Base-by-base conservation (phyloP, 1,140 invertebrate genomes). In the Oreohelix idahoensis region DNA sequence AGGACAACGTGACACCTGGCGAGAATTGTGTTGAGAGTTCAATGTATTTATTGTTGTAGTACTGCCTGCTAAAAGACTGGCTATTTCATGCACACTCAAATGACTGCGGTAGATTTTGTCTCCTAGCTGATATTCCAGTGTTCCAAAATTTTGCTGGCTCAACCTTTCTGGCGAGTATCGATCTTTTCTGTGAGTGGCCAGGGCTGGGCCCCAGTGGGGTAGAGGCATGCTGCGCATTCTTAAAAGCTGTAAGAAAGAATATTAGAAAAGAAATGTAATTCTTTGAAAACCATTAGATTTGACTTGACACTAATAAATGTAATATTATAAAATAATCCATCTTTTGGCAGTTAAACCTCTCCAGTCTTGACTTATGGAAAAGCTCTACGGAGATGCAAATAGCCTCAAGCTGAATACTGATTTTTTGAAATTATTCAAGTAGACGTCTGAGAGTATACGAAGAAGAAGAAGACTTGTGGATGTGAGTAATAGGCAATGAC, bases 141-240 rank as follows among this genome's bases (percentile, higher is more conserved):
- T 79, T 29, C 39, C 70, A 73, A 83, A 42, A 81, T 81, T 42
- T 79, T 84, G 23, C 66, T 83, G 8, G 51, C 32, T 53, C 84
- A 83, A n/a, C 69, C 75, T n/a, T 83, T 75, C 87, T 80, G 81
- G 13, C 63, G 74, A 78, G 63, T 82, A 84, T 49, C 79, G 51
- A 29, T 86, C 84, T 49, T 77, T 82, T 51, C 84, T 81, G 32
- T 88, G 73, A n/a, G 39, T 81, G 20, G 82, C 80, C 51, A 83
- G 42, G 5, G 85, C 83, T 11, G 86, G 86, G 66, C 86, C 86
- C 86, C 86, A 89, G 8, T 83, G 81, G 26, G 84, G 84, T n/a
- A 87, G 74, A 35, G 88, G 86, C 35, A 85, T 77, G 70, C 84
- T 81, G 15, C 84, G 77, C 29, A 86, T 73, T 35, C 79, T 85